These are phyloP conservation scores for Steinernema hermaphroditum DNA, from an alignment of 2,888 invertebrate genomes.

Conservation along the genomic window DNA sequence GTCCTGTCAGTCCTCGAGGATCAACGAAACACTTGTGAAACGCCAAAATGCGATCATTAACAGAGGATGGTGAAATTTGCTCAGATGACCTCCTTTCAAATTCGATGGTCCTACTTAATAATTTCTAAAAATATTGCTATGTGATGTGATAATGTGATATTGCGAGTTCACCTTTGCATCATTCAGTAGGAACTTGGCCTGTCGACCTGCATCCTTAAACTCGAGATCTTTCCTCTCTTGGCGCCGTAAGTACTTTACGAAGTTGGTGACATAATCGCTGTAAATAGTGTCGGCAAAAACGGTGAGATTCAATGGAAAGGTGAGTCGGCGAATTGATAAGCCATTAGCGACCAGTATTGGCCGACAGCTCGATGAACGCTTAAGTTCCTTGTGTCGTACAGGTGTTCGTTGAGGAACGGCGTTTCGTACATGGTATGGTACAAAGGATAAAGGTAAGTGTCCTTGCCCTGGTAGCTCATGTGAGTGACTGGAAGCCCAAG, in stretches of 20 bases:
- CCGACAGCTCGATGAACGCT: conserved; percentile 66
- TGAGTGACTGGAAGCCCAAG: conserved; percentile 69
- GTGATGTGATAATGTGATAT: not conserved
- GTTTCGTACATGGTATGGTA: conserved; percentile 66
- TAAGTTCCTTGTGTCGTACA: conserved; percentile 58
- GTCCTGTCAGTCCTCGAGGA: conserved; percentile 63
- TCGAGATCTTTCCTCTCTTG: not conserved
- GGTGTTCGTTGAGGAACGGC: conserved; percentile 61
- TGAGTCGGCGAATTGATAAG: conserved; percentile 67
- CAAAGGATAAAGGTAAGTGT: conserved; percentile 52
- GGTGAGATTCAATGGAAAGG: conserved; percentile 33
- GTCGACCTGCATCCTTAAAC: not conserved
- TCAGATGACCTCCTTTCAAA: not conserved
- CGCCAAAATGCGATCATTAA: conserved; percentile 66
- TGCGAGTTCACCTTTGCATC: not conserved
- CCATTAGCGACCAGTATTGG: conserved; percentile 68
- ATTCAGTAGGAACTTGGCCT: not conserved
- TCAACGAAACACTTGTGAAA: conserved; percentile 67
- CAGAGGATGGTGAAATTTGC: conserved; percentile 35
- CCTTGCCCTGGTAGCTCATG: conserved; percentile 62
- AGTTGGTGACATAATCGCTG: not conserved
- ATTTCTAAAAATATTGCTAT: not conserved
- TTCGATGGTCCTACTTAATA: not conserved
- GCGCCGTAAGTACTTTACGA: not conserved
- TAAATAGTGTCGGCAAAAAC: not conserved